phyloP scores from a whole-genome alignment of 37 sponge, comb jelly and placozoan species.

The Chondrosia reniformis region DNA sequence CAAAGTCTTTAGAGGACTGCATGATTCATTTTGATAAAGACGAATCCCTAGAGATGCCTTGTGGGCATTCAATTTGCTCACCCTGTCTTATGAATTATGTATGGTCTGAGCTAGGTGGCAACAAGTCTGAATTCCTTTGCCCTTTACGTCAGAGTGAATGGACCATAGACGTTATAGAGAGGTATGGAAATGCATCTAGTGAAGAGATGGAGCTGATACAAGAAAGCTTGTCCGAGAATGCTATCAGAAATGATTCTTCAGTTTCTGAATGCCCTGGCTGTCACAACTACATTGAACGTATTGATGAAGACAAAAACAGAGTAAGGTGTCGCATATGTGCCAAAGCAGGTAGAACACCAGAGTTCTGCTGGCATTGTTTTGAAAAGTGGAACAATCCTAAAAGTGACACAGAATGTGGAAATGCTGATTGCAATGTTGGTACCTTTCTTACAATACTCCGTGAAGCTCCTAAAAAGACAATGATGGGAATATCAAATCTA shows the following conservation, averaged over 20 bases:
- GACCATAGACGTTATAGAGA: conserved; percentile 21
- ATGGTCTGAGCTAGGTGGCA: conserved; percentile 13
- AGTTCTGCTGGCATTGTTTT: conserved; percentile 43
- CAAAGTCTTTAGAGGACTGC: conserved; percentile 21
- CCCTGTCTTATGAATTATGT: conserved; percentile 22
- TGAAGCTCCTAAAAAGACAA: conserved; percentile 25
- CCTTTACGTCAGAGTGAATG: conserved; percentile 18
- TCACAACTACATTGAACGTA: conserved; percentile 24
- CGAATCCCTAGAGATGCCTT: conserved; percentile 14
- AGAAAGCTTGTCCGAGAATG: conserved; percentile 28
- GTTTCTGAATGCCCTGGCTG: conserved; percentile 53
- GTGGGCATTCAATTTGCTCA: conserved; percentile 12
- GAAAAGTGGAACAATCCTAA: conserved; percentile 31
- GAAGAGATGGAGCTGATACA: conserved; percentile 20
- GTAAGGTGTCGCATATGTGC: conserved; percentile 40
- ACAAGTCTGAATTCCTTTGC: conserved; percentile 26
- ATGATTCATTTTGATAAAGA: neutral
- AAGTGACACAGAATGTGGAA: conserved; percentile 29
- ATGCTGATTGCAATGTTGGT: conserved; percentile 35
- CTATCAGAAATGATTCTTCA: conserved; percentile 12
- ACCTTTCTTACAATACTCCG: conserved; percentile 12
- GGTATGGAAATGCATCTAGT: conserved; percentile 14
- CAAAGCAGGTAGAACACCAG: conserved; percentile 9
- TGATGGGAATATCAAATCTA: conserved; percentile 18
- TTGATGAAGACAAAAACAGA: neutral